phyloP scores from a whole-genome alignment of 2,797 vertebrate species.

The Thamnophis elegans region DNA sequence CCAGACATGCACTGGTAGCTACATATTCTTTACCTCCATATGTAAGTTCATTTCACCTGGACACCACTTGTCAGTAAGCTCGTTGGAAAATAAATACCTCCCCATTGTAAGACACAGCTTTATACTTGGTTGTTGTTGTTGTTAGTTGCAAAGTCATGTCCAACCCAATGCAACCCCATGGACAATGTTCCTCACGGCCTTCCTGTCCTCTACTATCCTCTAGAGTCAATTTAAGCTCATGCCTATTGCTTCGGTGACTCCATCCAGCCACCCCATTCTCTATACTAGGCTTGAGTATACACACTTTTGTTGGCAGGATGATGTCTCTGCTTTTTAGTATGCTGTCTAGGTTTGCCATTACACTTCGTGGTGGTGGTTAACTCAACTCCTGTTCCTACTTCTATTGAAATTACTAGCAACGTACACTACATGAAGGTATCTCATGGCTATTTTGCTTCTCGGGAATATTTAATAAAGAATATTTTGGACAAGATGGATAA shows the following conservation, averaged over 20 bases:
- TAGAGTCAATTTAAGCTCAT: too few relatives aligned
- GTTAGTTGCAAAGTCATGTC: too few relatives aligned
- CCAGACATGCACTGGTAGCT: neutral
- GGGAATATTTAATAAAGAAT: neutral
- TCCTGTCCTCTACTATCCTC: too few relatives aligned
- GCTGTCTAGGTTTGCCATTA: too few relatives aligned
- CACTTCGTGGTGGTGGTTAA: neutral
- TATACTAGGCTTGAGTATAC: too few relatives aligned
- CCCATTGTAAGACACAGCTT: neutral
- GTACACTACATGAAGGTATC: neutral
- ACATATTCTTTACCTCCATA: neutral
- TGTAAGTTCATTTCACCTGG: neutral
- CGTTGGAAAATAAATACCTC: neutral
- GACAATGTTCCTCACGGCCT: too few relatives aligned
- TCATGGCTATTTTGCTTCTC: neutral
- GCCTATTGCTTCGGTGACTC: too few relatives aligned
- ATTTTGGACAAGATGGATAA: neutral
- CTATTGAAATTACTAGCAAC: neutral
- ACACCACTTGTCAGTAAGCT: neutral
- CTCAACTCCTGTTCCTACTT: neutral
- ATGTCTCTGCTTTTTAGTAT: too few relatives aligned
- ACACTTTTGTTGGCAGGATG: too few relatives aligned
- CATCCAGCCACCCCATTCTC: too few relatives aligned
- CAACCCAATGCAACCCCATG: too few relatives aligned
- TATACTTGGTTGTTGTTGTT: neutral